phyloP scores from a whole-genome alignment of 2,888 invertebrate species.

The Mystacides longicornis region DNA sequence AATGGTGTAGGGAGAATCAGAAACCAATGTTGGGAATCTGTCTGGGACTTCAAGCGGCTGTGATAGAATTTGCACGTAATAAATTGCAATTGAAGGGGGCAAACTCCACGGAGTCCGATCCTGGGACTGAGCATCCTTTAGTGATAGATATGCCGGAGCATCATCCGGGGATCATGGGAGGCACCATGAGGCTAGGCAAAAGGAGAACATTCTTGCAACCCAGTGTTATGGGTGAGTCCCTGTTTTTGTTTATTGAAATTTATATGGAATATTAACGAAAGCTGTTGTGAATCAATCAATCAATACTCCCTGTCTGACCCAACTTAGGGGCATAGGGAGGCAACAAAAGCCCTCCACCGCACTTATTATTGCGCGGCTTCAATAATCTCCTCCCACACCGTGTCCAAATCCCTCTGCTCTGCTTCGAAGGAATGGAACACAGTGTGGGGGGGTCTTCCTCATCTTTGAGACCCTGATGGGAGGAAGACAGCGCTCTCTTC shows the following conservation, averaged over 20 bases:
- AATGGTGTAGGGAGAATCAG: constrained; percentile 85
- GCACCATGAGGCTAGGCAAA: constrained; percentile 97
- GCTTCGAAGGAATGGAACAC: too few relatives aligned
- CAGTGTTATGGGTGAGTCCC: constrained; percentile 58
- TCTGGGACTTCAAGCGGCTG: constrained; percentile 94
- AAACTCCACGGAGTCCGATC: constrained; percentile 79
- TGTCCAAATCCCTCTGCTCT: not conserved
- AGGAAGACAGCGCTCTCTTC: too few relatives aligned
- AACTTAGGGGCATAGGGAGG: too few relatives aligned
- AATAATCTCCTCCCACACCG: too few relatives aligned
- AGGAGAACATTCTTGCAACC: constrained; percentile 75
- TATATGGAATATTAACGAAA: too few relatives aligned
- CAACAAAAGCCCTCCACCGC: too few relatives aligned
- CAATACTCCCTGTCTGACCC: too few relatives aligned
- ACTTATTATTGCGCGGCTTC: too few relatives aligned
- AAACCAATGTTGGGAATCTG: constrained; percentile 95
- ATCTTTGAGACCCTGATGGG: too few relatives aligned
- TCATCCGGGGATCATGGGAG: constrained; percentile 86
- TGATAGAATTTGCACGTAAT: constrained; percentile 90
- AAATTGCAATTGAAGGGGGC: constrained; percentile 70
- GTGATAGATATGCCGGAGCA: constrained; percentile 99
- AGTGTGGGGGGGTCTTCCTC: too few relatives aligned
- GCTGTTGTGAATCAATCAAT: too few relatives aligned
- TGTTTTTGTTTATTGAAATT: too few relatives aligned
- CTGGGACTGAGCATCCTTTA: constrained; percentile 65